Evolutionary conservation across 53 echinoderm and acorn worm genomes (phyloP), one percentile per base, ranked within the genome.

Genomic region (Temnopleurus reevesii): DNA sequence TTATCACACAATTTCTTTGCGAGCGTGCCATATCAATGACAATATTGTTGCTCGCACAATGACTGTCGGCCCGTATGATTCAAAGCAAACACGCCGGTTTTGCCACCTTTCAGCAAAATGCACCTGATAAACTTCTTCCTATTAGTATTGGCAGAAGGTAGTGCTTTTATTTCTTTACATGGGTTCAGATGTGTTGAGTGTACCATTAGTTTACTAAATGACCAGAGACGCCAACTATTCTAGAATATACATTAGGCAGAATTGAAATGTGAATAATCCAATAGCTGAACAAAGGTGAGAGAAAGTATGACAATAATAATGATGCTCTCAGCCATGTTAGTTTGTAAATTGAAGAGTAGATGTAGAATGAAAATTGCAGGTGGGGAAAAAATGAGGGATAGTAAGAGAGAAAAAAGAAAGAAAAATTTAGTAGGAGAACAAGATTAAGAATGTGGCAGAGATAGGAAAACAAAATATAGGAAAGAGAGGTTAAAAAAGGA

Each of bases 101-200:
- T 71, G 41, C 71, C 71, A 71, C 71, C 71, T 71, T n/a, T 38
- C 36, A 71, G 10, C 38, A 8, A 41, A 71, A 71, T 41, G 41
- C 71, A 71, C 71, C 71, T 71, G 71, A 71, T 41, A 71, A 71
- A 71, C 38, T 38, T 41, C 36, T 71, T 71, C 71, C 41, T 38
- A 41, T 41, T 21, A 71, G 1, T 71, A 38, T n/a, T n/a, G n/a
- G 21, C 41, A 23, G 6, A 38, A 6, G 41, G 71, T n/a, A 2
- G 36, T 10, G 21, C 8, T 41, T 61, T 71, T 71, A 21, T n/a
- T n/a, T n/a, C n/a, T n/a, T n/a, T n/a, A n/a, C n/a, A n/a, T n/a
- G n/a, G n/a, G n/a, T n/a, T n/a, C n/a, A n/a, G n/a, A n/a, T n/a
- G n/a, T n/a, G n/a, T n/a, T n/a, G n/a, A n/a, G n/a, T n/a, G n/a